Evolutionary conservation across 2,888 invertebrate species (phyloP), one percentile per base, ranked within the genome.

Genomic region (Andricus quercusramuli): DNA sequence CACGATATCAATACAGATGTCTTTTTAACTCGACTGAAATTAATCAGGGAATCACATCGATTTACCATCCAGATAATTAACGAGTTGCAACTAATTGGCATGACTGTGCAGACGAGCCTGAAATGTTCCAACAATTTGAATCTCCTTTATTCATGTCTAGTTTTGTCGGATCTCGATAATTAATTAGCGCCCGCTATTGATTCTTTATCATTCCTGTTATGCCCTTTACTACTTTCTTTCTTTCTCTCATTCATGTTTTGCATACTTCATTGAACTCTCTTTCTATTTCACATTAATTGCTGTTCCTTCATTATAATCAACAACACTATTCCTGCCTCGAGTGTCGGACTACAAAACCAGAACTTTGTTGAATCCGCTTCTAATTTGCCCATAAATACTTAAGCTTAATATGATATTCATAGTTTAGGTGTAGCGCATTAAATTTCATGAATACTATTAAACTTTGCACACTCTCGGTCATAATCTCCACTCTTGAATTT

Each of bases 121-220:
- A 74, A 74, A 74, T n/a, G 74, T 74, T 74, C 32, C 29, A 51
- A 70, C 44, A 70, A 70, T 70, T 70, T 25, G 47, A 70, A 51
- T 51, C 70, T 29, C 70, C 29, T 70, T 70, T 70, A 51, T 70
- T 70, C 51, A 25, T 20, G 51, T 70, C 70, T 17, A 51, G 51
- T 51, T 51, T 51, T 47, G 47, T 70, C 25, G 51, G 47, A 70
- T 70, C 25, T 29, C 70, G 47, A 70, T 70, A 51, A 70, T 70
- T 70, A 70, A 70, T 70, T 70, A 70, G 29, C 70, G 70, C 70
- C n/a, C 47, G 17, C 51, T 70, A 70, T 70, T 70, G 70, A 70
- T 70, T 70, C 70, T 70, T 70, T 51, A 70, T 29, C 20, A 70
- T 29, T 67, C 41, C 37, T n/a, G 41, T 67, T 22, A 22, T 41